Conservation (phyloP, 92 coral and sea anemone species). For the Nematostella vectensis region DNA sequence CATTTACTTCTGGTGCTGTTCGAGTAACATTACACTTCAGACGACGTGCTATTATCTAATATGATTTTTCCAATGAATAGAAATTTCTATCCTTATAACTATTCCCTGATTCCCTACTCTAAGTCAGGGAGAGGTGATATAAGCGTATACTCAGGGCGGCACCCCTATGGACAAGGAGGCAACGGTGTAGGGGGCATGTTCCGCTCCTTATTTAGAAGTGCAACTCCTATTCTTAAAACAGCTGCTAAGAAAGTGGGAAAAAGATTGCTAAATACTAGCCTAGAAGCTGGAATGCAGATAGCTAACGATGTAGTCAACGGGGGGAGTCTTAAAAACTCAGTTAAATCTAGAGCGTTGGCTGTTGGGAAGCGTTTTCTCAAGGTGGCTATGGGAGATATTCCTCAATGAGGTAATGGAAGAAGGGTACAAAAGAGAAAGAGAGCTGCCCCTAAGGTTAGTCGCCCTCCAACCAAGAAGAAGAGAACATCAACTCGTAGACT, state of each 20-base stretch:
- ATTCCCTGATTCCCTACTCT: background rate
- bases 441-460: background rate
- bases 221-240: background rate
- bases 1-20: slow-evolving; percentile 12
- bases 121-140: background rate
- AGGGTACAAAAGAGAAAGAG: background rate
- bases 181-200: background rate
- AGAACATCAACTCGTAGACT: background rate
- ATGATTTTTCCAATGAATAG: background rate
- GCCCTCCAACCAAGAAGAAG: background rate
- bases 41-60: slow-evolving; percentile 9
- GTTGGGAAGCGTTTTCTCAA: background rate
- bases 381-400: background rate
- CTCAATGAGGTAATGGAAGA: background rate
- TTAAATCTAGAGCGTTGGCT: background rate
- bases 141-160: background rate
- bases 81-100: background rate
- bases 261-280: background rate
- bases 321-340: background rate
- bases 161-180: background rate
- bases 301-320: background rate
- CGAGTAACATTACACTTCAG: slow-evolving; percentile 16
- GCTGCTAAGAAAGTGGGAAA: background rate
- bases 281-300: background rate
- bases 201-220: background rate